phyloP scores from a whole-genome alignment of 2,888 invertebrate genomes.

The Sialis lutaria region DNA sequence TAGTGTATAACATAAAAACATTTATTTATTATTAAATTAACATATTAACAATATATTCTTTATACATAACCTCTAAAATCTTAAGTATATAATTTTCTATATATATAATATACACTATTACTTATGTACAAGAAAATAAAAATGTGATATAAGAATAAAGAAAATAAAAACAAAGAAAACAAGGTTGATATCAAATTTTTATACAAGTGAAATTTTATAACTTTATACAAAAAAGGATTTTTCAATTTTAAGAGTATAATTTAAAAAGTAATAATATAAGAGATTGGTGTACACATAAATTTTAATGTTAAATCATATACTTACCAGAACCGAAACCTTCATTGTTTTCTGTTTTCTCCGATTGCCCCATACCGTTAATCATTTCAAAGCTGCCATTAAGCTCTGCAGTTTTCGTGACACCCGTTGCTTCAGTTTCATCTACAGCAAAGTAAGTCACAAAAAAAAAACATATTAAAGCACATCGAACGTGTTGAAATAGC shows the following conservation, averaged over 20 bases:
- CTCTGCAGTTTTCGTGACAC: slow-evolving; percentile 20
- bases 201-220: background rate
- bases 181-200: no score
- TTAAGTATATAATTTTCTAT: no score
- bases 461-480: background rate
- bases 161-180: background rate
- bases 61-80: no score
- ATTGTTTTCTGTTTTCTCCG: slow-evolving; percentile 21
- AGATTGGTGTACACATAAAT: background rate
- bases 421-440: slow-evolving; percentile 20
- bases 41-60: no score
- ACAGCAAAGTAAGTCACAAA: slow-evolving; percentile 20
- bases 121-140: background rate
- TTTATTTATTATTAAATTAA: no score
- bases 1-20: no score
- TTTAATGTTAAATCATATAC: background rate
- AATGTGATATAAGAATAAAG: background rate
- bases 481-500: background rate
- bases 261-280: background rate
- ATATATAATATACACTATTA: no score
- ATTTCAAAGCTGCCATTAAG: slow-evolving; percentile 49
- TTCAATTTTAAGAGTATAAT: background rate
- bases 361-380: slow-evolving; percentile 40
- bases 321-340: slow-evolving; percentile 13
- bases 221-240: background rate